phyloP scores from a whole-genome alignment of 2,797 vertebrate genomes.

The Platyrinchus mystaceus region DNA sequence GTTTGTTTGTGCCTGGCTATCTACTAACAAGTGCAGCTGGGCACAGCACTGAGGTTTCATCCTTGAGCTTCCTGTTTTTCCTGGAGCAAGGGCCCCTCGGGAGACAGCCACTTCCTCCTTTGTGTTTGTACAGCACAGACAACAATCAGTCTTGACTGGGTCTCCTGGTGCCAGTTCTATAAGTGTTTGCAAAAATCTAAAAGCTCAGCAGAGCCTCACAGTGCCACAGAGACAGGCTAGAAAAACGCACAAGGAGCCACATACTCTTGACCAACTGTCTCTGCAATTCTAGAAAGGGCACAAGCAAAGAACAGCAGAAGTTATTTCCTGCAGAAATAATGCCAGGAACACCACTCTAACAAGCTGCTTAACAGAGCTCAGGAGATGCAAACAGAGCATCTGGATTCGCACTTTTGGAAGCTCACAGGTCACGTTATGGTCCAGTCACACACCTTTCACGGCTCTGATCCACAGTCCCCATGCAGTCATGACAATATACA shows the following conservation, averaged over 20 bases:
- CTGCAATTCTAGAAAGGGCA: neutral
- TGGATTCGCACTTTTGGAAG: neutral
- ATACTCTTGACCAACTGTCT: neutral
- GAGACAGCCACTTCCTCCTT: neutral
- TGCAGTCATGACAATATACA: neutral
- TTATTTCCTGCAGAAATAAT: neutral
- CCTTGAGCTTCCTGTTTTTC: neutral
- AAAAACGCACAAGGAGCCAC: fast-evolving
- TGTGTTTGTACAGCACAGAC: neutral
- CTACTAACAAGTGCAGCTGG: neutral
- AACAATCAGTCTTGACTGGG: neutral
- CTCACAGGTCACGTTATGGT: neutral
- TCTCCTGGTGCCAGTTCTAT: neutral
- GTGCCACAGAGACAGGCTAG: neutral
- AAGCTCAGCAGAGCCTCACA: neutral
- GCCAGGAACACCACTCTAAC: neutral
- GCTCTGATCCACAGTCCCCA: neutral
- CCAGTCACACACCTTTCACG: neutral
- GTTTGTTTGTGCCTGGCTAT: neutral
- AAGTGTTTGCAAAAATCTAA: neutral
- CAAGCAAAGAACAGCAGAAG: neutral
- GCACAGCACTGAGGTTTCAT: neutral
- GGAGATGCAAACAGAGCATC: neutral
- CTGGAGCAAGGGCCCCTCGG: neutral
- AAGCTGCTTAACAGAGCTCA: neutral